Evolutionary conservation across 2,113 vertebrate genomes (phyloP), one percentile per base, ranked within the genome.

Genomic region (Thymallus thymallus): DNA sequence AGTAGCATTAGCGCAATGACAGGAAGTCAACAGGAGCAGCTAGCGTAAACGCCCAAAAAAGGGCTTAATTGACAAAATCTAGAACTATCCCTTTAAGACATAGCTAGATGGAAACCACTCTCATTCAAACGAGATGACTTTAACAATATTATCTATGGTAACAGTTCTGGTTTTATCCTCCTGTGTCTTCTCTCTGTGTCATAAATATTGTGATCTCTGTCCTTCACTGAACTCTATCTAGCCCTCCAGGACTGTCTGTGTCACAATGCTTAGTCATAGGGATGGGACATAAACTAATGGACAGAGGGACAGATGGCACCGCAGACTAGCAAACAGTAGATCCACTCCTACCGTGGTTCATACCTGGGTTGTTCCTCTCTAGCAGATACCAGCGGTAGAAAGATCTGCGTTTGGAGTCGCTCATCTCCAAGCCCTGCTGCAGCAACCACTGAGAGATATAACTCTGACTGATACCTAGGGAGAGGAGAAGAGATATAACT

Each of bases 311-410:
- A 56, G 70, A 64, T 65, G 74, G 84, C 30, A 30, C 56, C 26
- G 30, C 9, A 16, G 74, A 10, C 61, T 6, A 13, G 10, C n/a
- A 24, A 23, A 22, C 6, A 30, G 26, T 9, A 16, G 58, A 55
- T 48, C 1, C 22, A 4, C 32, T 12, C 26, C 56, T 18, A 26
- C 22, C 13, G 1, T 3, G 7, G 20, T 22, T 9, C n/a, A 9
- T 60, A 94, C 94, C 94, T 90, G 93, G 94, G 83, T 90, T 93
- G 76, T 92, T 94, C 63, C 92, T 91, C 86, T 94, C 94, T 81
- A 94, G 89, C 82, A 94, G 90, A 85, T 94, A 94, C 94, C 94
- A 94, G 86, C 94, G 92, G 82, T 94, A 94, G 85, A 94, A 94
- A 2, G 93, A 90, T 76, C 93, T 84, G 83, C 93, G 92, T 30